Percentiles rank a stretch among this genome's conserved stretches.
Evolutionary conservation across 2,797 vertebrate genomes (phyloP).

Genomic region (Parauchenoglanis ngamensis): DNA sequence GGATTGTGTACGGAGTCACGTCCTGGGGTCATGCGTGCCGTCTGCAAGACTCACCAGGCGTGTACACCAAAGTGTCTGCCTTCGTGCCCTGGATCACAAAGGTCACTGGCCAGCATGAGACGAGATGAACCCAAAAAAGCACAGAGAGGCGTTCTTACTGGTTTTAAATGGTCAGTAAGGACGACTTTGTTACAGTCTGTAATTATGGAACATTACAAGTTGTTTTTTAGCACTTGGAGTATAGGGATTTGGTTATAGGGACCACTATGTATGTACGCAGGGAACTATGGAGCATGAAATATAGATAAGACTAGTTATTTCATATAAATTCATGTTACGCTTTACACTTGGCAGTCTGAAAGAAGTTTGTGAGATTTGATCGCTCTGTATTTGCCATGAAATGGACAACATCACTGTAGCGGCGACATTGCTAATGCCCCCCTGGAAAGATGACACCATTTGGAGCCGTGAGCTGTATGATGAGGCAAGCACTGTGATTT

Average conservation of each 20-base stretch:
- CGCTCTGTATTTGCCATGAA: constrained; percentile 28
- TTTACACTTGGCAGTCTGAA: neutral
- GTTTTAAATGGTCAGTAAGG: neutral
- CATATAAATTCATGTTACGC: neutral
- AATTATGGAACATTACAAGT: neutral
- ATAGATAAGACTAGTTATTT: neutral
- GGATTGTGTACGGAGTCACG: constrained; percentile 95
- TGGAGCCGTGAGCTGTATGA: constrained; percentile 3
- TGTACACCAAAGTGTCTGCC: constrained; percentile 94
- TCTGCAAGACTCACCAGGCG: constrained; percentile 88
- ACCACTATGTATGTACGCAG: constrained; percentile 39
- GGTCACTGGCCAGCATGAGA: constrained; percentile 73
- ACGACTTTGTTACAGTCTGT: neutral
- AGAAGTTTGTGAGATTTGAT: constrained; percentile 9
- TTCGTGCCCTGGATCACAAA: constrained; percentile 92
- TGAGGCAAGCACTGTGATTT: neutral
- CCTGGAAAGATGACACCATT: constrained; percentile 41
- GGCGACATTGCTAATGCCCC: constrained; percentile 14
- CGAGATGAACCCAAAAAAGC: neutral
- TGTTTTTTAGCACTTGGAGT: constrained; percentile 47
- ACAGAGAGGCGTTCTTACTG: neutral
- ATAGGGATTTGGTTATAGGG: constrained; percentile 43
- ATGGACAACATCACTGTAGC: constrained; percentile 18
- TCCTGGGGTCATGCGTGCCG: constrained; percentile 97
- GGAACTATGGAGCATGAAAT: neutral